These are phyloP conservation scores for Drosophila kepulauana DNA, from an alignment of 1,140 invertebrate genomes.

Conservation along the genomic window DNA sequence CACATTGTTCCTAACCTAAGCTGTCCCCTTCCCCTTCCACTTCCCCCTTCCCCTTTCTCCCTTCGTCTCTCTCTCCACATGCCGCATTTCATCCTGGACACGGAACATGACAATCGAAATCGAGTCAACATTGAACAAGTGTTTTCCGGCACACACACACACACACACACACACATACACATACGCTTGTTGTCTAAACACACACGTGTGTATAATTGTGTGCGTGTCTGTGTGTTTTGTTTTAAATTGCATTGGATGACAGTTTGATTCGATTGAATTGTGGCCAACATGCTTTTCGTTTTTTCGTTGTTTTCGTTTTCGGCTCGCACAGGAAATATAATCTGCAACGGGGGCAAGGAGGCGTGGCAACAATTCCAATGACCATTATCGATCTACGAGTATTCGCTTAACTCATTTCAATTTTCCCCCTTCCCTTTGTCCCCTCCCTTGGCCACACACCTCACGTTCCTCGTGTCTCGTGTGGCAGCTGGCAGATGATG, in stretches of 20 bases:
- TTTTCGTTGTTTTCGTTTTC: background rate
- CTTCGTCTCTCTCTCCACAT: background rate
- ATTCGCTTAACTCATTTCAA: background rate
- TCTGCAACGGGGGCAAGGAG: background rate
- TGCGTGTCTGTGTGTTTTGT: background rate
- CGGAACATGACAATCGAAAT: constrained; percentile 44
- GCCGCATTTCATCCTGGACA: background rate
- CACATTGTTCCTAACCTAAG: constrained; percentile 8
- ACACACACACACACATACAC: background rate
- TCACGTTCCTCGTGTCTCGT: too few species aligned
- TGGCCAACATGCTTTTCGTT: constrained; percentile 4
- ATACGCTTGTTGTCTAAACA: background rate
- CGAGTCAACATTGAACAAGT: constrained; percentile 44
- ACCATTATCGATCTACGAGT: constrained; percentile 3
- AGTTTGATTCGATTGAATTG: constrained; percentile 24
- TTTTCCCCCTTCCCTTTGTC: background rate
- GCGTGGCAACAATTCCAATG: background rate
- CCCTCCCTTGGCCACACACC: too few species aligned
- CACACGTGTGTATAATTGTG: background rate
- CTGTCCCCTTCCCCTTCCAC: background rate
- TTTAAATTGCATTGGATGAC: constrained; percentile 23
- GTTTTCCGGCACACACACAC: constrained; percentile 30
- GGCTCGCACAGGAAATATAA: constrained; percentile 16
- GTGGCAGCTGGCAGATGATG: constrained; percentile 1
- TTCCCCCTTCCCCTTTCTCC: background rate